These are phyloP conservation scores for Synaphobranchus kaupii DNA, from an alignment of 2,797 vertebrate genomes.

Conservation along the genomic window DNA sequence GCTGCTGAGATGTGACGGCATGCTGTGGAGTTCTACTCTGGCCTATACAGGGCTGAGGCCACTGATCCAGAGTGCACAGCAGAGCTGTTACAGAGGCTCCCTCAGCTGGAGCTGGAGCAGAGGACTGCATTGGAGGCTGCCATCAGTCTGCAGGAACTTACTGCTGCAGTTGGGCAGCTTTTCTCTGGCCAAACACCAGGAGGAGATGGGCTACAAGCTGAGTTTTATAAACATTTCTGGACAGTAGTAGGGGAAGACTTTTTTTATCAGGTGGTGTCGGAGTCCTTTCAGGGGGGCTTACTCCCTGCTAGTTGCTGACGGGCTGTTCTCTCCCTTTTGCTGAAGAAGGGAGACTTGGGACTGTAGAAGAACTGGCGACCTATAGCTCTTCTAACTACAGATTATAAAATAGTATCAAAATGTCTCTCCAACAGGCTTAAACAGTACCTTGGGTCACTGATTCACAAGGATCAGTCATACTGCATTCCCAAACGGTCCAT, in stretches of 20 bases:
- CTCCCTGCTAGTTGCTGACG: neutral
- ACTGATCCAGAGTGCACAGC: neutral
- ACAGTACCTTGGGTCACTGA: neutral
- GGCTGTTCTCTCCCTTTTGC: neutral
- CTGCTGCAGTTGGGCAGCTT: neutral
- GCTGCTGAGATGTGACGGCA: neutral
- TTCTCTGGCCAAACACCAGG: neutral
- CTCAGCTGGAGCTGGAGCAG: neutral
- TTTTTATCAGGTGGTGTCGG: neutral
- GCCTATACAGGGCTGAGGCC: neutral
- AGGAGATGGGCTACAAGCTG: neutral
- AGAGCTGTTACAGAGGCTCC: neutral
- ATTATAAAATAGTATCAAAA: neutral
- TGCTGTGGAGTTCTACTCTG: neutral
- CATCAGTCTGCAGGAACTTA: too few relatives aligned
- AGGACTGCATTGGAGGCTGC: too few relatives aligned
- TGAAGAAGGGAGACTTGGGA: neutral
- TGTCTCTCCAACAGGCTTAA: neutral
- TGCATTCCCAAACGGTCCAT: neutral
- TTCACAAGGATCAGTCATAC: neutral
- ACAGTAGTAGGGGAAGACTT: neutral
- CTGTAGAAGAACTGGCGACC: constrained; percentile 2
- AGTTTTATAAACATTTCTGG: neutral
- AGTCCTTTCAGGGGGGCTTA: neutral
- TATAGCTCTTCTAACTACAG: neutral